Evolutionary conservation across 2,797 vertebrate species (phyloP).

Genomic region (Thaleichthys pacificus): DNA sequence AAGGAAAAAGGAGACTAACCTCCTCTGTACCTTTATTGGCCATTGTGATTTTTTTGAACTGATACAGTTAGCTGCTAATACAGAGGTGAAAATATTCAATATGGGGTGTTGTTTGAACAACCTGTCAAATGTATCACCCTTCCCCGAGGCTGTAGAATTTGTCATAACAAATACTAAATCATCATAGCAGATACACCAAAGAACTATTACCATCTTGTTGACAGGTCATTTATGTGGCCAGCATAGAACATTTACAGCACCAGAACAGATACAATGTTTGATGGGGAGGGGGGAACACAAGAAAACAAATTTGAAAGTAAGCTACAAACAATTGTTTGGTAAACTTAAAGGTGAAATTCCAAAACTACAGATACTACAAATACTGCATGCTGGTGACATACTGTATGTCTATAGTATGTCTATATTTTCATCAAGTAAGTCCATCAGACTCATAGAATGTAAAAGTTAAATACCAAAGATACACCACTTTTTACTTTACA

Average conservation of each 20-base stretch:
- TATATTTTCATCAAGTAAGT: slow-evolving; percentile 10
- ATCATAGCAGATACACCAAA: not conserved
- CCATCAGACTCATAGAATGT: not conserved
- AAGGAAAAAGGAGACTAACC: not conserved
- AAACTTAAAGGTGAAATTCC: slow-evolving; percentile 47
- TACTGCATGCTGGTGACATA: not conserved
- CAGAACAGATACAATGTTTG: not conserved
- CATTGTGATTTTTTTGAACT: slow-evolving; percentile 53
- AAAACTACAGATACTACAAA: slow-evolving; percentile 26
- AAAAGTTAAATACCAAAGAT: slow-evolving; percentile 34
- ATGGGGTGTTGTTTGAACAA: slow-evolving; percentile 46
- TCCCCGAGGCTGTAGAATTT: slow-evolving; percentile 52
- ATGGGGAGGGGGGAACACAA: not conserved
- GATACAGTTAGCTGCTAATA: slow-evolving; percentile 47
- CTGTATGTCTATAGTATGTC: not conserved
- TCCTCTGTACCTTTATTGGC: not conserved
- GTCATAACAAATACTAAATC: too few relatives aligned
- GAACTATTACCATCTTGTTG: not conserved
- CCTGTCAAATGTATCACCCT: slow-evolving; percentile 58
- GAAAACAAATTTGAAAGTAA: not conserved
- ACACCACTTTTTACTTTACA: slow-evolving; percentile 39
- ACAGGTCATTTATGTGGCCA: not conserved
- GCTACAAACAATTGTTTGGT: not conserved
- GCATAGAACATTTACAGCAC: not conserved
- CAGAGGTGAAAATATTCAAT: slow-evolving; percentile 61